phyloP scores from a whole-genome alignment of 2,113 vertebrate species.

The Lonchura striata region DNA sequence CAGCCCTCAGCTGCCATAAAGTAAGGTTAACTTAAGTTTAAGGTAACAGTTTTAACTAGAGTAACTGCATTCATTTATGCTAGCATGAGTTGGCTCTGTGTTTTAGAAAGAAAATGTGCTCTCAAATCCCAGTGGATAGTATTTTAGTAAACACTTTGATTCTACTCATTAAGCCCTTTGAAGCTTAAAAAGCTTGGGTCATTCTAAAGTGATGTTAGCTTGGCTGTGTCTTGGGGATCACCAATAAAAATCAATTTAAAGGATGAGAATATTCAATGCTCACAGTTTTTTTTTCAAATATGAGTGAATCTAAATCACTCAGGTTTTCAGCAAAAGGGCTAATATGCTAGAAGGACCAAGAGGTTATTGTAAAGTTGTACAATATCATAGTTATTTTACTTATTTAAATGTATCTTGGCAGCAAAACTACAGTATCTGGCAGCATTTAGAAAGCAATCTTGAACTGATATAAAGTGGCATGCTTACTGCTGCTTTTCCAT shows the following conservation, averaged over 20 bases:
- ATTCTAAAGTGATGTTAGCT: background rate
- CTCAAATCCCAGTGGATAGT: background rate
- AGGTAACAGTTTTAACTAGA: background rate
- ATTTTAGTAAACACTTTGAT: background rate
- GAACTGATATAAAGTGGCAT: background rate
- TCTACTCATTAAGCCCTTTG: background rate
- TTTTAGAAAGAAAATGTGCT: background rate
- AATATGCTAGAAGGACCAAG: background rate
- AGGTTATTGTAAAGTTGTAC: background rate
- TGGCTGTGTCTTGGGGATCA: background rate
- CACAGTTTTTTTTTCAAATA: background rate
- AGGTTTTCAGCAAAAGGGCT: background rate
- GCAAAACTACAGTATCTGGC: background rate
- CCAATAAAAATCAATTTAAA: background rate
- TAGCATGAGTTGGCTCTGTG: background rate
- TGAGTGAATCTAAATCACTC: background rate
- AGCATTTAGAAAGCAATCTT: background rate
- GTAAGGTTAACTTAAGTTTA: background rate
- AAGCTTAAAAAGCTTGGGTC: background rate
- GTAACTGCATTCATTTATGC: background rate
- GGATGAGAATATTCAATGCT: background rate
- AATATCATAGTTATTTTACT: background rate
- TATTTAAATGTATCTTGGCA: background rate
- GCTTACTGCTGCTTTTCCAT: background rate
- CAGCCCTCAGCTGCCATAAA: background rate